Evolutionary conservation across 2,888 invertebrate genomes (phyloP).

Genomic region (Acheta domesticus): DNA sequence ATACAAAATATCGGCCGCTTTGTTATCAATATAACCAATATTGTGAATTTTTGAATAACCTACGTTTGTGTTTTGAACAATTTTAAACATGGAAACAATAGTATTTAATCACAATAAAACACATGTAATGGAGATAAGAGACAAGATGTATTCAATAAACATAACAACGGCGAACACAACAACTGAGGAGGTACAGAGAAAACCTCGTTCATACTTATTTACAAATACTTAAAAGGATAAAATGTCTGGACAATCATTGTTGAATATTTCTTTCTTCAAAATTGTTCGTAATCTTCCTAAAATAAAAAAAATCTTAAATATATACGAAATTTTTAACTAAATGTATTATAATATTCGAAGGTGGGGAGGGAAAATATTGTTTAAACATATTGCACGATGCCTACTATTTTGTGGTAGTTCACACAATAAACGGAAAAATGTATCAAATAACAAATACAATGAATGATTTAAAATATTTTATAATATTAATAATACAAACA

Average conservation of each 20-base stretch:
- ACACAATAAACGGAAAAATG: neutral
- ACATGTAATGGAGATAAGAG: conserved; percentile 27
- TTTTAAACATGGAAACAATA: conserved; percentile 27
- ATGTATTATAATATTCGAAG: neutral
- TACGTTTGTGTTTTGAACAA: conserved; percentile 21
- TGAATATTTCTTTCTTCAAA: neutral
- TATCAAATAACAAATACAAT: conserved; percentile 12
- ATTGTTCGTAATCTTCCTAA: neutral
- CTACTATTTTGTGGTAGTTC: neutral
- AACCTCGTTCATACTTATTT: neutral
- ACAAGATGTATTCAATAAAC: conserved; percentile 29
- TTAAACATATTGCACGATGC: conserved; percentile 7
- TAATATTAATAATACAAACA: conserved; percentile 22
- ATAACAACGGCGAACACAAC: conserved; percentile 7
- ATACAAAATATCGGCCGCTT: conserved; percentile 28
- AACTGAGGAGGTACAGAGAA: neutral
- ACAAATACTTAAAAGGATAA: conserved; percentile 22
- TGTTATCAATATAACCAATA: neutral
- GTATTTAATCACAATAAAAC: conserved; percentile 29
- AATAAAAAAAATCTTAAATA: neutral
- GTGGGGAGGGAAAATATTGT: neutral
- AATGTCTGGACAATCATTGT: neutral
- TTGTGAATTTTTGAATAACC: neutral
- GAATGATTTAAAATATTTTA: conserved; percentile 27
- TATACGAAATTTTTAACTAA: conserved; percentile 18